phyloP scores from a whole-genome alignment of 2,113 vertebrate genomes.

The Otolemur garnettii region DNA sequence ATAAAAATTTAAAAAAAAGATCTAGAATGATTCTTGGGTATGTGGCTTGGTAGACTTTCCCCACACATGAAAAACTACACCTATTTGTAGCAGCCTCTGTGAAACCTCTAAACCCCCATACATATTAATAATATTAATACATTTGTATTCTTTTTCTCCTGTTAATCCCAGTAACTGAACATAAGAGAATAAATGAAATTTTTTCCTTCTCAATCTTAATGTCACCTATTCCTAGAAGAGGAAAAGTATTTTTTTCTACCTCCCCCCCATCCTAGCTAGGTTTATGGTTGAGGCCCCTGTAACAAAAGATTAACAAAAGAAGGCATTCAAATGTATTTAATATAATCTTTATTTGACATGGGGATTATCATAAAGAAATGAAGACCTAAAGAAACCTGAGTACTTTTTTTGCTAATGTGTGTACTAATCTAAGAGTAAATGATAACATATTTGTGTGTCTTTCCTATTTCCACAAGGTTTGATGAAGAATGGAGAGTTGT shows the following conservation, averaged over 20 bases:
- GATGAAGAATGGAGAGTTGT: background rate
- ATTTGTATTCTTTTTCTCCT: background rate
- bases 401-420: background rate
- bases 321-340: background rate
- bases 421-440: slow-evolving; percentile 38
- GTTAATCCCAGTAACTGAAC: background rate
- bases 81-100: background rate
- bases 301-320: background rate
- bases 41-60: background rate
- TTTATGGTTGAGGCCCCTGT: background rate
- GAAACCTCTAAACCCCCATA: background rate
- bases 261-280: background rate
- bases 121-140: background rate
- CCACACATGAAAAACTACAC: background rate
- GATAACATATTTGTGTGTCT: slow-evolving; percentile 7
- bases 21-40: background rate
- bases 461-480: slow-evolving; percentile 49
- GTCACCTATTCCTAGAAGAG: background rate
- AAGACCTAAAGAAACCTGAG: background rate
- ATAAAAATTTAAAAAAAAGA: too few species aligned
- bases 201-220: background rate
- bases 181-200: background rate
- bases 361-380: background rate
- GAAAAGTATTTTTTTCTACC: background rate
- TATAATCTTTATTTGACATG: background rate